Conservation (phyloP, 2,113 vertebrate genomes). For the Zosterops hypoxanthus region DNA sequence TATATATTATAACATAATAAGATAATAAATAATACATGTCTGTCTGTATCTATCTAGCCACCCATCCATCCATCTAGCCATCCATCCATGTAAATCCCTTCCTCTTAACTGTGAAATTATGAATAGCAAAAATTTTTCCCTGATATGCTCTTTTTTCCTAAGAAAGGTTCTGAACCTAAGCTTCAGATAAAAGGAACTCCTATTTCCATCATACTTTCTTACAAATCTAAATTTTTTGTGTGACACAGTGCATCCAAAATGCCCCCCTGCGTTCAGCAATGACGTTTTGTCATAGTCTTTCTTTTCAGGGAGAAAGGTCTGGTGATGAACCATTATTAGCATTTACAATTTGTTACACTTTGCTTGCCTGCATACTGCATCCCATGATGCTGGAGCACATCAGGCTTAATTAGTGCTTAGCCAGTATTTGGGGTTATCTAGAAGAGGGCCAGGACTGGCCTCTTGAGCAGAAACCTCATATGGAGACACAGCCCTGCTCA, state of each 20-base stretch:
- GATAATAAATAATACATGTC: conserved; percentile 55
- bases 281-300: background rate
- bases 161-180: background rate
- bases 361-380: background rate
- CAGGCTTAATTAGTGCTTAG: background rate
- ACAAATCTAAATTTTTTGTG: background rate
- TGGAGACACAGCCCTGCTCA: background rate
- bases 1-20: conserved; percentile 47
- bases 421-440: background rate
- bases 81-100: conserved; percentile 26
- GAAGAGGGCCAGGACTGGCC: background rate
- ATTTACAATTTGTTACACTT: background rate
- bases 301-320: background rate
- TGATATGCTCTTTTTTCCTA: background rate
- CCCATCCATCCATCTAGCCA: conserved; percentile 27
- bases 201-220: background rate
- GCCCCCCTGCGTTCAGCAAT: background rate
- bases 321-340: background rate
- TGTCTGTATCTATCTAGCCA: conserved; percentile 13
- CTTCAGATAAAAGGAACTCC: background rate
- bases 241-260: background rate
- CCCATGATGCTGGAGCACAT: too few relatives aligned
- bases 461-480: accelerated
- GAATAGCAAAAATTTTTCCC: background rate
- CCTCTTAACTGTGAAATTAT: background rate